Base-by-base conservation (phyloP, 2,888 invertebrate genomes). In the Amblyteles armatorius region DNA sequence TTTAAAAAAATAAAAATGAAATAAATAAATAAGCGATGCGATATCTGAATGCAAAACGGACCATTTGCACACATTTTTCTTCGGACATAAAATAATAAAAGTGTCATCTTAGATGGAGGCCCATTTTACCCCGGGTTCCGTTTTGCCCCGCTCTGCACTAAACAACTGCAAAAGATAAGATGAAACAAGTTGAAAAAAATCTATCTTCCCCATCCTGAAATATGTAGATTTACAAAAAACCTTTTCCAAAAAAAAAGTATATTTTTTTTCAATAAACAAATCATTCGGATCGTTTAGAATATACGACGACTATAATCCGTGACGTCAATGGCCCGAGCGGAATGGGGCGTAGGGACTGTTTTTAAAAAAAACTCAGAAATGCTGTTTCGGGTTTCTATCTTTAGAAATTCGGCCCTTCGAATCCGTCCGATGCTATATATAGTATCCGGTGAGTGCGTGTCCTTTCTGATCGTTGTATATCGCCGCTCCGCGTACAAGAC, bases 371-470 rank as follows among this genome's bases (percentile, higher is more conserved):
- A 72, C 63, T 29, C 72, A 36, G 63, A 19, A 68, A 73, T 44
- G 63, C 52, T 29, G 50, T 9, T 19, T 16, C 16, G 33, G 5
- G 13, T 69, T 69, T 40, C 78, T 84, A 84, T 84, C 78, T 84
- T 82, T 82, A 82, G 84, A 69, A 65, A 69, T 79, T 84, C 50
- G 52, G 78, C 81, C 69, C 81, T 74, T 69, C 63, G 81, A 69
- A 82, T 89, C 88, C 90, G 89, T 84, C 57, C 87, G 85, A 85
- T 86, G 88, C 91, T 92, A 91, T 91, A 89, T 90, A 91, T 91
- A 91, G 90, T 78, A 79, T 86, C 73, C 79, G 85, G 87, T 80
- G 81, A 85, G 79, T 84, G 84, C 80, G 69, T 86, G 82, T 89
- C 89, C 88, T 88, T 89, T 84, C 63, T 65, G 69, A 69, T 81